Percentiles rank a stretch among this genome's conserved stretches.
phyloP scores from a whole-genome alignment of 2,797 vertebrate species.

The Pangasius macronema region DNA sequence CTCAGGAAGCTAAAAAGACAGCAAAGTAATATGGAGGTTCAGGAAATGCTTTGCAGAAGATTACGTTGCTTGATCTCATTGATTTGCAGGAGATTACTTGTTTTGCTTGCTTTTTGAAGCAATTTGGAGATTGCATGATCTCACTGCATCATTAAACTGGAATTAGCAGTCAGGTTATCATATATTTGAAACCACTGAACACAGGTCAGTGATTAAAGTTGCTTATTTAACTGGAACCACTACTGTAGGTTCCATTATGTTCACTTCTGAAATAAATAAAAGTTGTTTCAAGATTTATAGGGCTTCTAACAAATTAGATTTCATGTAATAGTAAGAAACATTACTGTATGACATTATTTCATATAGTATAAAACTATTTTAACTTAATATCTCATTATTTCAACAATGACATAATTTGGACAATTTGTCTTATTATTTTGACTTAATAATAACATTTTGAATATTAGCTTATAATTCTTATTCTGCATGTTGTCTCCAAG shows the following conservation, averaged over 20 bases:
- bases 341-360: not conserved
- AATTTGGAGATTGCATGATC: not conserved
- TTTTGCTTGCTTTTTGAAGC: not conserved
- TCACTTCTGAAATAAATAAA: not conserved
- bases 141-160: not conserved
- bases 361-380: not conserved
- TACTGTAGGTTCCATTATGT: not conserved
- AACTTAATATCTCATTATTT: not conserved
- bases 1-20: not conserved
- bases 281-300: not conserved
- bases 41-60: constrained; percentile 10
- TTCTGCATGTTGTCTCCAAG: too few species aligned
- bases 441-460: too few species aligned
- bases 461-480: not conserved
- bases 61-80: constrained; percentile 4
- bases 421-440: not conserved
- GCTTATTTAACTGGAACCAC: not conserved
- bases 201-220: not conserved
- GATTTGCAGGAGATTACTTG: not conserved
- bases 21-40: not conserved
- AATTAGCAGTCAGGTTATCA: not conserved
- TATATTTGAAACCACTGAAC: not conserved
- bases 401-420: not conserved
- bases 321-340: not conserved
- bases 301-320: not conserved